These are phyloP conservation scores for rat (Rattus norvegicus) DNA, from an alignment of 2,113 vertebrate species.

Conservation along the genomic window GRCr8 NC_086031.1:81190001-81190500, in stretches of 20 bases:
- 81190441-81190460: background rate
- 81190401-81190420: background rate
- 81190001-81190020: background rate
- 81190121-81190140: constrained; percentile 83
- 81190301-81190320: background rate
- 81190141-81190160: constrained; percentile 80
- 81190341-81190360: background rate
- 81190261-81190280: background rate
- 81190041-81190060: background rate
- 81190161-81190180: constrained; percentile 81
- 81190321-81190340: background rate
- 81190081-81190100: constrained; percentile 36
- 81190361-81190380: background rate
- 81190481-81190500: no score
- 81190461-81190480: background rate
- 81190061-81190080: background rate
- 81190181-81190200: constrained; percentile 84
- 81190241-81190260: constrained; percentile 44
- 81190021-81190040: background rate
- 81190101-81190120: constrained; percentile 82
- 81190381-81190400: background rate
- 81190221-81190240: constrained; percentile 78
- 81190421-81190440: rapidly evolving
- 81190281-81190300: background rate
- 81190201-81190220: constrained; percentile 83